Base-by-base conservation (phyloP, 2,113 vertebrate genomes). In the Etia nguti region DNA sequence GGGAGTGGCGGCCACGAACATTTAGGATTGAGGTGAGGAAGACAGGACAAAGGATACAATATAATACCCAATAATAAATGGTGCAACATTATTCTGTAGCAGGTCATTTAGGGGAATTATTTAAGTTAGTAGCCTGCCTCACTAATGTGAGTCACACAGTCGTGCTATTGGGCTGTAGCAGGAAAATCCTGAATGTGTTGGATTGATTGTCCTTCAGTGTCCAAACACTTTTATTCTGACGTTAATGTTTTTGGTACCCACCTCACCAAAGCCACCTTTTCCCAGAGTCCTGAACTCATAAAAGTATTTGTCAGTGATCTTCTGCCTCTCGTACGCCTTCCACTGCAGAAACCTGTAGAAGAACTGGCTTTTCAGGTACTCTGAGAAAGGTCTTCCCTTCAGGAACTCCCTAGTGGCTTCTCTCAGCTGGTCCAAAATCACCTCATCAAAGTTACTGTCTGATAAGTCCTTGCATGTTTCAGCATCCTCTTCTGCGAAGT, bases 251-350 rank as follows among this genome's bases (percentile, higher is more conserved):
- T 24, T 59, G 10, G 36, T 31, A 92, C 95, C 26, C 96, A 99
- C 98, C 98, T 98, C 97, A 90, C 98, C 98, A 62, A 99, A 99
- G 70, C 97, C 98, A 41, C 98, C 98, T 96, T 96, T 98, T 38
- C 98, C 98, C 88, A 98, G 95, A 77, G 96, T 97, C 65, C 97
- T 95, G 86, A 98, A 99, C 86, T 99, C 97, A 2, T 97, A 97
- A 86, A 99, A 99, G 92, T 97, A 97, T 86, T 97, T 98, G 0
- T 98, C 97, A 4, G 80, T 97, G 83, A 98, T 96, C 0, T 94
- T 96, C 60, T 98, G 97, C 93, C 86, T 97, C 95, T 99, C 98
- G 16, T 97, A 98, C 92, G 96, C 96, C 94, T 99, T 98, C 98
- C 98, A 98, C 77, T 98, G 98, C 86, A 98, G 85, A 86, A 98